A percentile compares a stretch with the other conserved stretches of the same genome.
phyloP scores from a whole-genome alignment of 2,113 vertebrate genomes.

The Tachysurus vachellii region DNA sequence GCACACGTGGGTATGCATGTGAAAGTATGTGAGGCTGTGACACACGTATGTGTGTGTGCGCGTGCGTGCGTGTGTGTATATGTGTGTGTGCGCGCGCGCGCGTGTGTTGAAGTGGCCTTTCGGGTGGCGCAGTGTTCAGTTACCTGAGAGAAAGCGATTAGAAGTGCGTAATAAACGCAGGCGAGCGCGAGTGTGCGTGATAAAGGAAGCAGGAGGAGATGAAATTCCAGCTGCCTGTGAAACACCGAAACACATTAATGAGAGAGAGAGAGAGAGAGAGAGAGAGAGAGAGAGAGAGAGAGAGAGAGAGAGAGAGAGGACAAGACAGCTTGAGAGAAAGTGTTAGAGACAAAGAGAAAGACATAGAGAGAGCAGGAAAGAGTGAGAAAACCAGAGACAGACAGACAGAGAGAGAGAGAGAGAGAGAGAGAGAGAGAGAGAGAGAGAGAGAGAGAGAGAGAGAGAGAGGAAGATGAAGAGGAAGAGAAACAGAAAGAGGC shows the following conservation, averaged over 20 bases:
- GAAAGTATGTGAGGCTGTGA: conserved; percentile 22
- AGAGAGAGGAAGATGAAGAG: neutral
- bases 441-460: neutral
- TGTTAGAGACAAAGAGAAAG: neutral
- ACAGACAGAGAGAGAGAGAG: neutral
- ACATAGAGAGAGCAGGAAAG: no score
- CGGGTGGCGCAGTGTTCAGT: conserved; percentile 47
- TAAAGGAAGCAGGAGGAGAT: conserved; percentile 54
- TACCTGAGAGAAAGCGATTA: conserved; percentile 57
- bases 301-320: neutral
- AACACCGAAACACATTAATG: conserved; percentile 53
- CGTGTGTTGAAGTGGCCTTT: conserved; percentile 38
- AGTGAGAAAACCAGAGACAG: neutral
- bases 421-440: neutral
- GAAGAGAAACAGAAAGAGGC: neutral
- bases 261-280: conserved; percentile 41
- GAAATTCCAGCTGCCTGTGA: conserved; percentile 59
- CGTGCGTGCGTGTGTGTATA: conserved; percentile 31
- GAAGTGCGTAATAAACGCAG: conserved; percentile 52
- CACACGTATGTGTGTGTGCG: conserved; percentile 23
- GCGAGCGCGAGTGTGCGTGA: conserved; percentile 37
- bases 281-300: neutral
- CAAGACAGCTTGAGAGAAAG: neutral
- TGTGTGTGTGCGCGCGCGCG: conserved; percentile 28
- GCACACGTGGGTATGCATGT: neutral